These are phyloP conservation scores for Theristicus caerulescens DNA, from an alignment of 2,113 vertebrate genomes.

Conservation along the genomic window DNA sequence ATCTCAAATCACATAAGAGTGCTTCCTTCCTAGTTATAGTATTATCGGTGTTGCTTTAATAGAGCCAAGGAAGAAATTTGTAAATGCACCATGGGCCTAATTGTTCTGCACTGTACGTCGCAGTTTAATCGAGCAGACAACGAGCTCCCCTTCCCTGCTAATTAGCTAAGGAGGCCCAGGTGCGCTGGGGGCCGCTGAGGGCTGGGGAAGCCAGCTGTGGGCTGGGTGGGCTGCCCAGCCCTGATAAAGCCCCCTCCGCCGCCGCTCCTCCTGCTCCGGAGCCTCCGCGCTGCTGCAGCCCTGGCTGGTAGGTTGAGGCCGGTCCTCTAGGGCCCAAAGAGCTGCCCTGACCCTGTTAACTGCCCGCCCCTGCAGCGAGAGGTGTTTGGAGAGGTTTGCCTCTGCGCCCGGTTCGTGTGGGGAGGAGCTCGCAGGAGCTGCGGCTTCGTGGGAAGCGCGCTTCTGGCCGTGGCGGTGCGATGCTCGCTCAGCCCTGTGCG, in stretches of 20 bases:
- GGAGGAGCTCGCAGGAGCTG: background rate
- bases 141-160: background rate
- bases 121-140: background rate
- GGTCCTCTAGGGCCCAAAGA: background rate
- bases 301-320: background rate
- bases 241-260: background rate
- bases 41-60: fast-evolving
- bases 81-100: background rate
- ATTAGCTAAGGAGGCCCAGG: background rate
- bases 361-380: fast-evolving
- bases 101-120: background rate
- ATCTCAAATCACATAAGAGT: background rate
- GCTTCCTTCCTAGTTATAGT: background rate
- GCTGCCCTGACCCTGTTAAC: background rate
- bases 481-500: background rate
- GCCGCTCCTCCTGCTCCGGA: fast-evolving
- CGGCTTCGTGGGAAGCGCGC: background rate
- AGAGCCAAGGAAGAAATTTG: background rate
- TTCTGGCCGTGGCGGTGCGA: too few species aligned
- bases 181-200: background rate
- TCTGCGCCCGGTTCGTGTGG: background rate
- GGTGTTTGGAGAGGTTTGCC: background rate
- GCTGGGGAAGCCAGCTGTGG: background rate
- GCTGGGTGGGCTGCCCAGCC: background rate
- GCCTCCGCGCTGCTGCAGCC: fast-evolving